Evolutionary conservation across 2,888 invertebrate genomes (phyloP), one percentile per base, ranked within the genome.

Genomic region (Orchesellides sinensis): DNA sequence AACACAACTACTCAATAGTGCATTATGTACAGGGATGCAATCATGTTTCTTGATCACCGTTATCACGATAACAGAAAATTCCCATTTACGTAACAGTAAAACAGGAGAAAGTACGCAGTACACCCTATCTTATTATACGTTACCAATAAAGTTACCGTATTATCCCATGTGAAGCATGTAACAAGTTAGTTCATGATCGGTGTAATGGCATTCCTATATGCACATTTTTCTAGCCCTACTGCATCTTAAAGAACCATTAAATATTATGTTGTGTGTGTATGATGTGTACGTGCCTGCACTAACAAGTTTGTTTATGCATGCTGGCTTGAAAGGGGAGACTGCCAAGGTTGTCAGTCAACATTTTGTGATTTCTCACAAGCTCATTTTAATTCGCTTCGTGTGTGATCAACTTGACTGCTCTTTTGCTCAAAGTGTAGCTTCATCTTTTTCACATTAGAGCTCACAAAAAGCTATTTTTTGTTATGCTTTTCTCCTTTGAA

Each of bases 281-380:
- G 59, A 10, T n/a, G 59, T 10, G 59, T 59, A 29, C 29, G 59
- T 63, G 63, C 63, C 6, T 40, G 2, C 21, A 35, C 45, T 32
- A 29, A 17, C 19, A 40, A 63, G 21, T 63, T 5, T 63, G 19
- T 63, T 21, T n/a, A 63, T 45, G 1, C 14, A 17, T 5, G 5
- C 6, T 14, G 29, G 19, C 45, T 27, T 66, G 45, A 66, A 27
- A 27, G 49, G 66, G 49, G 49, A n/a, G n/a, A n/a, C n/a, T n/a
- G n/a, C n/a, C n/a, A n/a, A n/a, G n/a, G 66, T 40, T 56, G 70
- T 56, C 70, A 70, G 25, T 70, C 70, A 70, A 40, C 47, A 27
- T 65, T 14, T 4, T 17, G n/a, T 47, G 3, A 47, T 47, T 59
- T 8, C 47, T 45, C 17, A 66, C 47, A 25, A 56, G 70, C 56